These are phyloP conservation scores for Nipponia nippon DNA, from an alignment of 2,113 vertebrate species.

Conservation along the genomic window DNA sequence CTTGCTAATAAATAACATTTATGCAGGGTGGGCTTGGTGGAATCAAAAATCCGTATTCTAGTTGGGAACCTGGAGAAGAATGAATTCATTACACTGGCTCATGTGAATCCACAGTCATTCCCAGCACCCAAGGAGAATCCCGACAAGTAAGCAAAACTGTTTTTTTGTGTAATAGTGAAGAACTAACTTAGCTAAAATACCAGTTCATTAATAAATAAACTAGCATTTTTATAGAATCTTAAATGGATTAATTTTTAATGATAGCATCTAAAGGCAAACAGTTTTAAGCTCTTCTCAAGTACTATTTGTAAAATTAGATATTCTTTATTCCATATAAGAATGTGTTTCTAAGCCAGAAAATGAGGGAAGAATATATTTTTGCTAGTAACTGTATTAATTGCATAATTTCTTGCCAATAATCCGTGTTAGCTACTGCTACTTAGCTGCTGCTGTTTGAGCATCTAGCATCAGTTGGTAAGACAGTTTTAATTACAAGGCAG, in stretches of 20 bases:
- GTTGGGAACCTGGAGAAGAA: constrained; percentile 89
- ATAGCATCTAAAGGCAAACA: not conserved
- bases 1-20: constrained; percentile 42
- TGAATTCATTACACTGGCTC: constrained; percentile 83
- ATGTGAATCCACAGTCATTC: constrained; percentile 85
- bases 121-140: constrained; percentile 79
- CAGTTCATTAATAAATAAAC: not conserved
- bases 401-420: not conserved
- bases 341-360: not conserved
- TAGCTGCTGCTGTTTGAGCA: not conserved
- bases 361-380: not conserved
- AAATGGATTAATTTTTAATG: not conserved
- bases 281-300: not conserved
- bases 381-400: not conserved
- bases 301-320: not conserved
- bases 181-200: not conserved
- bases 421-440: not conserved
- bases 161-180: not conserved
- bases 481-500: not conserved
- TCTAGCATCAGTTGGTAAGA: not conserved
- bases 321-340: not conserved
- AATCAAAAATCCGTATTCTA: constrained; percentile 90
- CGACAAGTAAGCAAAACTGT: constrained; percentile 78
- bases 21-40: constrained; percentile 86
- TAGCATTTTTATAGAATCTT: not conserved